Evolutionary conservation across 2,113 vertebrate species (phyloP).

Genomic region (Platichthys flesus): DNA sequence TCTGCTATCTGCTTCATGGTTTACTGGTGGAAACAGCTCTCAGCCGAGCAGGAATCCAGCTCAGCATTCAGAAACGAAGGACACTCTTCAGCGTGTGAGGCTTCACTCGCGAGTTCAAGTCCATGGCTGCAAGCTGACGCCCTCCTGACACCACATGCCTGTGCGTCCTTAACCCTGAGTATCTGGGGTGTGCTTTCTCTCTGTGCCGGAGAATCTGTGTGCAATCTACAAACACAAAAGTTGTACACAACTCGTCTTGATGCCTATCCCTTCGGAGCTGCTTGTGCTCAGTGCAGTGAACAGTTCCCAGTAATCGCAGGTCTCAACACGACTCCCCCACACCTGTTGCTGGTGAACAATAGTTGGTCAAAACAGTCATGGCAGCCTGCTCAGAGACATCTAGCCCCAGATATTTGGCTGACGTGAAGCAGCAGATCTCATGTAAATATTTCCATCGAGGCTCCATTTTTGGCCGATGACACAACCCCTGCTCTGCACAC

Average conservation of each 20-base stretch:
- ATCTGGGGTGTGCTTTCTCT: neutral
- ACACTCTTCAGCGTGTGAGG: neutral
- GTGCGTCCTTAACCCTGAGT: constrained; percentile 49
- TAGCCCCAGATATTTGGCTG: constrained; percentile 35
- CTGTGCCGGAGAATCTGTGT: constrained; percentile 7
- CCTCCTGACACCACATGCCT: constrained; percentile 57
- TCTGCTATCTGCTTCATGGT: neutral
- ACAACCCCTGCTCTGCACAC: constrained; percentile 38
- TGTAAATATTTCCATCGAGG: constrained; percentile 64
- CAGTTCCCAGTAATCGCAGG: constrained; percentile 50
- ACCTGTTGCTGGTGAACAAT: constrained; percentile 64
- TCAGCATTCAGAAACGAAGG: constrained; percentile 18
- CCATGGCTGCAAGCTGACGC: constrained; percentile 32
- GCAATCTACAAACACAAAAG: constrained; percentile 2
- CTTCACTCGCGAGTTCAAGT: constrained; percentile 38
- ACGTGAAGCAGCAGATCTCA: constrained; percentile 42
- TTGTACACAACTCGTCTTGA: neutral
- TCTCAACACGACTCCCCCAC: constrained; percentile 67
- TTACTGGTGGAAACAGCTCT: neutral
- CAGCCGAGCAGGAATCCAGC: constrained; percentile 10
- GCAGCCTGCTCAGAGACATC: constrained; percentile 33
- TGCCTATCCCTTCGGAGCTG: constrained; percentile 4
- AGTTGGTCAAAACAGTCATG: constrained; percentile 43
- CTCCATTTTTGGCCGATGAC: constrained; percentile 62
- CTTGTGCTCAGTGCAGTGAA: constrained; percentile 20